Base-by-base conservation (phyloP, 2,797 vertebrate species). In the Cottoperca gobio region DNA sequence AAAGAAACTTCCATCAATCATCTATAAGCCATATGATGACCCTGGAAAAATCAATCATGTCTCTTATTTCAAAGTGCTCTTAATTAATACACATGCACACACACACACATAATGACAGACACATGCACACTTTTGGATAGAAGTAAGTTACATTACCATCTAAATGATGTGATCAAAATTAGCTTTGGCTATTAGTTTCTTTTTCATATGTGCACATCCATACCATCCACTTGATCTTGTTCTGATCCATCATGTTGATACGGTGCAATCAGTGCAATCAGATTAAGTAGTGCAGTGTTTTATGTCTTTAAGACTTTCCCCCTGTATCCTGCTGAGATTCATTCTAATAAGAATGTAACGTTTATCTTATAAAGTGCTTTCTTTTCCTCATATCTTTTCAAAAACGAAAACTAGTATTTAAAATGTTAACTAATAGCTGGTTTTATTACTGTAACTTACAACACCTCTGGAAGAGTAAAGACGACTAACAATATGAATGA, bases 331-430 rank as follows among this genome's bases (percentile, higher is more conserved):
- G 55, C 54, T n/a, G 19, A 60, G 60, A 77, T 13, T 33, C 66
- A 66, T 24, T 81, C 49, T 55, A 24, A 63, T 59, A 43, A 42
- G 13, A 78, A 72, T 73, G 81, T 12, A 19, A 73, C 60, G 39
- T 59, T 68, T 13, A 49, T 62, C 83, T 61, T 43, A 45, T 91
- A 92, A 93, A 93, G 92, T 92, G 92, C 92, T 86, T 88, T 73
- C 16, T 67, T 84, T 73, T 31, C 48, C 33, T 62, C 21, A 57
- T 16, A 48, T 63, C 57, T 66, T 53, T 59, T 31, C 42, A 45
- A 48, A 64, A 73, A 74, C 45, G 57, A 58, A 63, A 74, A 69
- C 13, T 49, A 73, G 73, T 9, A 31, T 14, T 79, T 39, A 46
- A 45, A 73, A 33, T 63, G 33, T 62, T 11, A 66, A 50, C 40